Percentiles rank a stretch among this genome's conserved stretches.
These are phyloP conservation scores for Clarias pachynema DNA, from an alignment of 2,797 vertebrate species.

Conservation along the genomic window DNA sequence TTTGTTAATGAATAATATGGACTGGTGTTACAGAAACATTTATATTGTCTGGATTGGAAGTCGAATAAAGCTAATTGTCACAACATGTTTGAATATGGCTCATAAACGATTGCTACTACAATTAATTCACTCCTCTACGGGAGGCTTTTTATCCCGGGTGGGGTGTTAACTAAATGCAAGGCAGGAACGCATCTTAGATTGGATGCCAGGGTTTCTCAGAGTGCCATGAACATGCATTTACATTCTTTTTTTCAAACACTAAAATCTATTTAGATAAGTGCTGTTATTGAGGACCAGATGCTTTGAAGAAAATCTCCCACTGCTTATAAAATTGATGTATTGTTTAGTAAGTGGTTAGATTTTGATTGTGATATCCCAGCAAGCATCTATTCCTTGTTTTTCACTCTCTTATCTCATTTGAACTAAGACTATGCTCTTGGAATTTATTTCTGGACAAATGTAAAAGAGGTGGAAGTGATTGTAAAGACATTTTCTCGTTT, in stretches of 20 bases:
- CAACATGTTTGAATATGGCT: not conserved
- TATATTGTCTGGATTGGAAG: constrained; percentile 74
- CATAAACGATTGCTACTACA: not conserved
- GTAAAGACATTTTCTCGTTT: not conserved
- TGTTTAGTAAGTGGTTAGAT: not conserved
- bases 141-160: not conserved
- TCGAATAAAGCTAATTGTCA: constrained; percentile 71
- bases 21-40: constrained; percentile 66
- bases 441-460: not conserved
- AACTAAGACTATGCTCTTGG: not conserved
- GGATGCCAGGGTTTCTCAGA: not conserved
- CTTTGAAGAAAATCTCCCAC: not conserved
- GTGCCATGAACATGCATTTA: not conserved
- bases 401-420: not conserved
- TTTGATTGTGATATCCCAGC: not conserved
- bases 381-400: not conserved
- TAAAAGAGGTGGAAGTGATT: not conserved
- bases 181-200: not conserved
- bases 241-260: constrained; percentile 9
- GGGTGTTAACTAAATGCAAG: not conserved
- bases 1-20: constrained; percentile 33
- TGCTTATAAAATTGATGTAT: too few species aligned
- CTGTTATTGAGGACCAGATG: constrained; percentile 1
- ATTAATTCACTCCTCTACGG: not conserved
- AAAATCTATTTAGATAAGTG: constrained; percentile 1